Base-by-base conservation (phyloP, 2,888 invertebrate species). In the Adela reaumurella region DNA sequence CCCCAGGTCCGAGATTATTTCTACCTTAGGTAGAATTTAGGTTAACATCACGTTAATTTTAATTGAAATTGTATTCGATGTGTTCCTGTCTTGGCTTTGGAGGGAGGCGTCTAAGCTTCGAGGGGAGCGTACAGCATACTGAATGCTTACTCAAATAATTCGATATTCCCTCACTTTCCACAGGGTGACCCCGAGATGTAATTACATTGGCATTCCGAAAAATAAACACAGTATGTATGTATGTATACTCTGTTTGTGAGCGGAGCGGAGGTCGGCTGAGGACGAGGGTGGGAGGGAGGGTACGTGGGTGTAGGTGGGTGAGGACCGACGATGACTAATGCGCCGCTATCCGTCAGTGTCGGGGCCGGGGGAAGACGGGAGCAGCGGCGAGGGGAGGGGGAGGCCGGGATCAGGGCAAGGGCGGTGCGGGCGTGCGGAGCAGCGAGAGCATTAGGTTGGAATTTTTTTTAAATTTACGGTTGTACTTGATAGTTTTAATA, bases 301-400 rank as follows among this genome's bases (percentile, higher is more conserved):
- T 54, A 54, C 56, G 61, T 8, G 35, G 35, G 35, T 14, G 35
- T 24, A 24, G 35, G 35, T 35, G 35, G 35, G 35, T 60, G 69
- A 67, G 73, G 74, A 66, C 70, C 74, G 78, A 81, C 83, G 83
- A 85, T 85, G 85, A 85, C 84, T 83, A 85, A 85, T 85, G 80
- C 74, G 68, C 68, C 74, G 69, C 83, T 81, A 85, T 85, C 81
- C 82, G 84, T 85, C 85, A 85, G 81, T 84, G 85, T 83, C 85
- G 74, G 67, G 72, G 68, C 70, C 67, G 70, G 71, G 64, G 60
- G 65, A 63, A 63, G 70, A 68, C 60, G 47, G 24, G 61, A 52
- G 68, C 74, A 74, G 77, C n/a, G 35, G 35, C 35, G 35, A 3
- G 35, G 35, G 35, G 35, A 8, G 35, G 35, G 35, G 35, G 35